Base-by-base conservation (phyloP, 2,888 invertebrate species). In the Euzetes globulus region DNA sequence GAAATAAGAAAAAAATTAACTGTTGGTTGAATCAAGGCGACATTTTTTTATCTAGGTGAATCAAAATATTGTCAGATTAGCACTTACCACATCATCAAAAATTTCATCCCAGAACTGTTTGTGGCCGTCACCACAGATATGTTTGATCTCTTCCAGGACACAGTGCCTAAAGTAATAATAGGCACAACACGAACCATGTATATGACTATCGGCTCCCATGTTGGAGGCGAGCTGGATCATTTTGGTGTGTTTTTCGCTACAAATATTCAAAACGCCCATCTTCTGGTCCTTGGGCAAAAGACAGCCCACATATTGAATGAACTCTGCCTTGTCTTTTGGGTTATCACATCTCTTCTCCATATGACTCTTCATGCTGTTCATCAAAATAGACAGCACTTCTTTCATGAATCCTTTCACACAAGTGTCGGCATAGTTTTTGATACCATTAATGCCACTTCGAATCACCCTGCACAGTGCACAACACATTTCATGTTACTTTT, bases 21-120 rank as follows among this genome's bases (percentile, higher is more conserved):
- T n/a, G n/a, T n/a, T n/a, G n/a, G n/a, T n/a, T n/a, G n/a, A n/a
- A n/a, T n/a, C n/a, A n/a, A n/a, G n/a, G n/a, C n/a, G n/a, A n/a
- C n/a, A n/a, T n/a, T n/a, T n/a, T n/a, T n/a, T n/a, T n/a, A n/a
- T n/a, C n/a, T n/a, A n/a, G n/a, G n/a, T n/a, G n/a, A n/a, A n/a
- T n/a, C n/a, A n/a, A n/a, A n/a, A n/a, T n/a, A n/a, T n/a, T n/a
- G n/a, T n/a, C n/a, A n/a, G n/a, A n/a, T n/a, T n/a, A 52, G 1
- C 1, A 65, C 68, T 68, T 4, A 68, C 68, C 45, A 68, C 45
- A 41, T 68, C 68, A 22, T 45, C 41, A 68, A 68, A 22, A 5
- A 68, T 22, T 13, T 68, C 68, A 19, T 68, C 45, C 68, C 68
- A 68, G n/a, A 41, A 68, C 15, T 68, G 22, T 9, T 37, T 4